Conservation (phyloP, 2,797 vertebrate species). For the Hypotaenidia philippensis region DNA sequence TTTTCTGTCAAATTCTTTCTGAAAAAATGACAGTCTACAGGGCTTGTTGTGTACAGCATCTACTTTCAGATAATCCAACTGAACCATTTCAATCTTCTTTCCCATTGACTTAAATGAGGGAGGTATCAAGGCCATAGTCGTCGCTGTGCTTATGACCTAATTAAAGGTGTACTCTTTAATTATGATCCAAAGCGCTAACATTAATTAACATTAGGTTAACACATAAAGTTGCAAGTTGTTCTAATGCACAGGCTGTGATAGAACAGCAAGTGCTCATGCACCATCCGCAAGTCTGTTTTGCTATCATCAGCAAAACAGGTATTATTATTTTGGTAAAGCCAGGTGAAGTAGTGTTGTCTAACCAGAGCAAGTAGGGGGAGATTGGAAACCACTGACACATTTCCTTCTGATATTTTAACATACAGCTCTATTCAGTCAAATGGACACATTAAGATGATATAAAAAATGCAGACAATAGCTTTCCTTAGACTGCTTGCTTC, state of each 20-base stretch:
- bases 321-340: conserved; percentile 59
- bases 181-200: background rate
- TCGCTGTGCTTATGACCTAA: background rate
- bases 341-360: conserved; percentile 55
- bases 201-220: background rate
- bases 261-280: background rate
- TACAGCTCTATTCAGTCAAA: conserved; percentile 87
- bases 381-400: conserved; percentile 64
- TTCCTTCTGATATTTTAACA: conserved; percentile 81
- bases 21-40: conserved; percentile 11
- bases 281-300: background rate
- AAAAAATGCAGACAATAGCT: conserved; percentile 85
- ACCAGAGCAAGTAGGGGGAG: background rate
- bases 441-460: conserved; percentile 86
- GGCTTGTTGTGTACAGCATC: background rate
- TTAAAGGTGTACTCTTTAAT: background rate
- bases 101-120: background rate
- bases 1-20: background rate
- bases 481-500: conserved; percentile 84
- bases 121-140: background rate
- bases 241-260: background rate
- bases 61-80: background rate
- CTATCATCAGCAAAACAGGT: conserved; percentile 61
- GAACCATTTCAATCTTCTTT: background rate
- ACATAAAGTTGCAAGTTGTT: background rate